Conservation (phyloP, 1,140 invertebrate species). For the Lepidostoma basale region DNA sequence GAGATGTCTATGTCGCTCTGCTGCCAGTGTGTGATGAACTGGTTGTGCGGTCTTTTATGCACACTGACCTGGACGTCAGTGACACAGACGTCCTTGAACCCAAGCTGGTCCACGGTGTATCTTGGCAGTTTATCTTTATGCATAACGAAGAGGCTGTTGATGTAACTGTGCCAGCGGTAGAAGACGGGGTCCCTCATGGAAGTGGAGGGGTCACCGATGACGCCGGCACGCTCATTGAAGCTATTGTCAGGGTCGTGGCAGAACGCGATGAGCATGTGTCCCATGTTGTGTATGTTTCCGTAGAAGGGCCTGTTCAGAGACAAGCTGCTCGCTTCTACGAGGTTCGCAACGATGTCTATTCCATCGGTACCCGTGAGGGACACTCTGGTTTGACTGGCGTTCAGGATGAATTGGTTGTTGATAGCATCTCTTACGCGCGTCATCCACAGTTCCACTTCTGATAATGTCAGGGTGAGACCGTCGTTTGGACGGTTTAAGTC, state of each 20-base stretch:
- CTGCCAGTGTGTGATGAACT: too few species aligned
- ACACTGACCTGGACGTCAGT: not conserved
- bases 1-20: too few species aligned
- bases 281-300: not conserved
- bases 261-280: not conserved
- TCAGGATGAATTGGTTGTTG: not conserved
- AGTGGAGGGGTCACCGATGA: too few species aligned
- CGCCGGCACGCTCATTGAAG: too few species aligned
- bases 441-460: not conserved
- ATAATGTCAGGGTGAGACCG: not conserved
- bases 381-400: not conserved
- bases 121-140: too few species aligned
- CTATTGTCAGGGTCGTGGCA: not conserved
- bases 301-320: not conserved
- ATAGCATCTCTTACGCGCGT: not conserved
- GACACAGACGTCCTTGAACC: not conserved
- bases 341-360: not conserved
- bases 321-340: not conserved
- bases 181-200: too few species aligned
- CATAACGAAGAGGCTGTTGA: too few species aligned
- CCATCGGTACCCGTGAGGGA: not conserved
- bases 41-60: not conserved
- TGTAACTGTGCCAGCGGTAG: too few species aligned
- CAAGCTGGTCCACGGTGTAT: not conserved
- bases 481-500: not conserved